These are phyloP conservation scores for cattle (Bos taurus) DNA, from an alignment of 2,113 vertebrate genomes.

Conservation along the genomic window ARS-UCD2.0 NC_037341.1:2743001-2743500, in stretches of 20 bases:
- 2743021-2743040: neutral
- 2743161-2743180: neutral
- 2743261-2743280: neutral
- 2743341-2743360: neutral
- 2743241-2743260: neutral
- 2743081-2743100: neutral
- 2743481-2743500: neutral
- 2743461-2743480: neutral
- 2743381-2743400: neutral
- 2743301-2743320: neutral
- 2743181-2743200: neutral
- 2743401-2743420: neutral
- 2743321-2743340: neutral
- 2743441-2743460: neutral
- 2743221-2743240: neutral
- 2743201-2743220: neutral
- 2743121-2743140: neutral
- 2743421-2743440: neutral
- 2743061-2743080: neutral
- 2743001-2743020: neutral
- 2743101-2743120: neutral
- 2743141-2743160: neutral
- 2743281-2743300: neutral
- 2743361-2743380: neutral
- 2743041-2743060: neutral